Conservation (phyloP, 1,140 invertebrate genomes). For the Andrena cerasifolii region DNA sequence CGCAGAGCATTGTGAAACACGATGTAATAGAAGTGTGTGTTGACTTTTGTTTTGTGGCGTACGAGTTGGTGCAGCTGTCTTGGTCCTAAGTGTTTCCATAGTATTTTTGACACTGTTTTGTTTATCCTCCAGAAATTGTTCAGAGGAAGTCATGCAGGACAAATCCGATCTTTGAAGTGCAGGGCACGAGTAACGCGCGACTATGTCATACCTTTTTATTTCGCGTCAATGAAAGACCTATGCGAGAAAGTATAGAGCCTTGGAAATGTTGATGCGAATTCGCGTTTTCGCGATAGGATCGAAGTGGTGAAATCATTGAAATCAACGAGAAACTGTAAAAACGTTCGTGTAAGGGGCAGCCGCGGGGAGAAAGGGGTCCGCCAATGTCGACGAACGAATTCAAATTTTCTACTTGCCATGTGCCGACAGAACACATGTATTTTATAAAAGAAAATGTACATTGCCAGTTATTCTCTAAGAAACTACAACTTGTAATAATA, state of each 20-base stretch:
- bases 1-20: slow-evolving; percentile 21
- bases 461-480: slow-evolving; percentile 47
- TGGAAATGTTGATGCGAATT: not conserved
- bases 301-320: not conserved
- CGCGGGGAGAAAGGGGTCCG: not conserved
- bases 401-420: slow-evolving; percentile 44
- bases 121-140: slow-evolving; percentile 74
- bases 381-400: not conserved
- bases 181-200: slow-evolving; percentile 29
- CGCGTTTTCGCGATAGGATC: not conserved
- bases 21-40: slow-evolving; percentile 24
- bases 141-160: slow-evolving; percentile 74
- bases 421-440: slow-evolving; percentile 55
- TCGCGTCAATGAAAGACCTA: slow-evolving; percentile 12
- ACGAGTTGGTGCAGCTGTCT: slow-evolving; percentile 42
- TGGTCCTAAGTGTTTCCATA: slow-evolving; percentile 28
- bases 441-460: slow-evolving; percentile 41
- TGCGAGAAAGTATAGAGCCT: not conserved
- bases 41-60: slow-evolving; percentile 24
- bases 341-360: slow-evolving; percentile 1
- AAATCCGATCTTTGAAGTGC: slow-evolving; percentile 72
- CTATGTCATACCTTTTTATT: slow-evolving; percentile 35
- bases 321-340: slow-evolving; percentile 7
- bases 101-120: slow-evolving; percentile 57
- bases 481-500: slow-evolving; percentile 2